Conservation (phyloP, 2,888 invertebrate species). For the Noctuana brunneofusca region DNA sequence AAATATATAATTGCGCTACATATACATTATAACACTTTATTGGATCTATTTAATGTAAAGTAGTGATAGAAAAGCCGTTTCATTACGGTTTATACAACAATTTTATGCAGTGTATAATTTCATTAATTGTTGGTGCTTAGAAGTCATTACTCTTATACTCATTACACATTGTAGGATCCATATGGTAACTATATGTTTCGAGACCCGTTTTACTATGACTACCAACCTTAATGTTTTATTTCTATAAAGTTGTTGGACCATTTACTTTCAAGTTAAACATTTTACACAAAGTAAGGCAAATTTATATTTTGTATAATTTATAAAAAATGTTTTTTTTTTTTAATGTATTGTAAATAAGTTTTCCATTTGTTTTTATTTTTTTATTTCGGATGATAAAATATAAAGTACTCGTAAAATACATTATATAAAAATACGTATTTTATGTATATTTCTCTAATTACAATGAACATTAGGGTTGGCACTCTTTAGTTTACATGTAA, state of each 20-base stretch:
- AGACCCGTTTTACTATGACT: conserved; percentile 69
- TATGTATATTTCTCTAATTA: neutral
- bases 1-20: neutral
- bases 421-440: neutral
- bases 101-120: conserved; percentile 32
- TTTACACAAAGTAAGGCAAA: neutral
- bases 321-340: neutral
- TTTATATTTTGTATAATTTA: neutral
- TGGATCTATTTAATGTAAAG: no score
- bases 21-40: no score
- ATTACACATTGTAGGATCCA: conserved; percentile 65
- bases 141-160: conserved; percentile 46
- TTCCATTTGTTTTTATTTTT: neutral
- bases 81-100: no score
- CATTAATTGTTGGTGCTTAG: conserved; percentile 45
- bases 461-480: conserved; percentile 49
- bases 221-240: conserved; percentile 50
- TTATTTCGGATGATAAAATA: neutral
- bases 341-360: neutral
- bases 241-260: conserved; percentile 5
- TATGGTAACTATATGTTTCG: conserved; percentile 79
- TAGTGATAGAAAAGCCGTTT: no score
- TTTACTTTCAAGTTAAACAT: no score
- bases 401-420: no score
- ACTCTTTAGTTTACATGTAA: conserved; percentile 47